Percentiles rank a stretch among this genome's conserved stretches.
Conservation (phyloP, 2,888 invertebrate genomes). For the Hofmannophila pseudospretella region DNA sequence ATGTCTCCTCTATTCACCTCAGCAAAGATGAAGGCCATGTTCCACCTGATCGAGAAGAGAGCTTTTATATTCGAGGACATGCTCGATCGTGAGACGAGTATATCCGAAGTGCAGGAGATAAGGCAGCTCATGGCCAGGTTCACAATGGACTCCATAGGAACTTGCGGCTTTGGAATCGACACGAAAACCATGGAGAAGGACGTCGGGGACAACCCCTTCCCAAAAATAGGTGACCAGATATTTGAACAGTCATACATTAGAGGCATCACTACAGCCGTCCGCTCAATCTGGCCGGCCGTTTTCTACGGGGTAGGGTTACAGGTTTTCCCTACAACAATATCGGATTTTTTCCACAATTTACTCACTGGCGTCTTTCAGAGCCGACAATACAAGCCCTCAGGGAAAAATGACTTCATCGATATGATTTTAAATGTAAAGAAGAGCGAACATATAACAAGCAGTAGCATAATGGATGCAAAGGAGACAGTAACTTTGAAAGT, state of each 20-base stretch:
- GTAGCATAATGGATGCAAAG: conserved; percentile 21
- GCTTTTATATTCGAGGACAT: conserved; percentile 31
- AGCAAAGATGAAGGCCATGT: conserved; percentile 56
- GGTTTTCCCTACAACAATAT: conserved; percentile 23
- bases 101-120: conserved; percentile 24
- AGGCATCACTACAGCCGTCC: conserved; percentile 17
- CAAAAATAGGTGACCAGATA: conserved; percentile 22
- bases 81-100: conserved; percentile 27
- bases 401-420: conserved; percentile 24
- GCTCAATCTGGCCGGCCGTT: conserved; percentile 30
- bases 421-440: conserved; percentile 18
- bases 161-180: conserved; percentile 34
- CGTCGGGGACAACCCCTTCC: conserved; percentile 26
- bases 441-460: conserved; percentile 25
- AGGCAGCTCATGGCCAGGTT: conserved; percentile 35
- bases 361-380: conserved; percentile 15
- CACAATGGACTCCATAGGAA: conserved; percentile 38
- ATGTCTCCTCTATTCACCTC: conserved; percentile 50
- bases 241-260: conserved; percentile 17
- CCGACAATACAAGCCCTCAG: conserved; percentile 14
- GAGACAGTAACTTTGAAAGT: conserved; percentile 29
- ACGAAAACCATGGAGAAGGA: conserved; percentile 26
- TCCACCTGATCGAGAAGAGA: conserved; percentile 41
- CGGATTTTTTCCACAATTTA: conserved; percentile 20
- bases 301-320: conserved; percentile 30